phyloP scores from a whole-genome alignment of 2,888 invertebrate genomes.

The Sinentomon sp. region DNA sequence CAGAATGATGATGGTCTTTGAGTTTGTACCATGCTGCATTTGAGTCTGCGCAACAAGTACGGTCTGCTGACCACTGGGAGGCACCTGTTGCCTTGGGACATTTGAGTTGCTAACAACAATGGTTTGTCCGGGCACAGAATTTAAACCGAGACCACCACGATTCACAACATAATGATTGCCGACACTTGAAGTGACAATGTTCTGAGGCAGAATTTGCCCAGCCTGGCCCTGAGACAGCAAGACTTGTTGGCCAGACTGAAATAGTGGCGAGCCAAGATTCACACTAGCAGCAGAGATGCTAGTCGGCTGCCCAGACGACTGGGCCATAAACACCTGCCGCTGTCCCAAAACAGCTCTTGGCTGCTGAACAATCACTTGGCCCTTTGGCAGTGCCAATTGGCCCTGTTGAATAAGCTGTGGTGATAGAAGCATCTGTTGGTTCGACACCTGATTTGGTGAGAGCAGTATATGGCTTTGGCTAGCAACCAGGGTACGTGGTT shows the following conservation, averaged over 20 bases:
- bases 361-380: conserved; percentile 21
- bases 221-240: conserved; percentile 20
- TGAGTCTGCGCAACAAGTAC: conserved; percentile 35
- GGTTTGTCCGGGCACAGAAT: conserved; percentile 24
- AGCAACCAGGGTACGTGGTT: too few relatives aligned
- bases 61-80: conserved; percentile 34
- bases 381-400: conserved; percentile 18
- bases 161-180: conserved; percentile 9
- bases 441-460: too few relatives aligned
- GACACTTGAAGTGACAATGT: conserved; percentile 3
- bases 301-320: conserved; percentile 2
- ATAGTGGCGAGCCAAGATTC: conserved; percentile 5
- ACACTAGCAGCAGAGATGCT: too few relatives aligned
- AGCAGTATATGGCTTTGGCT: too few relatives aligned
- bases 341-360: conserved; percentile 15
- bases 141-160: conserved; percentile 5
- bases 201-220: conserved; percentile 11
- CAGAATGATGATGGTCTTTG: conserved; percentile 39
- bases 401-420: conserved; percentile 20
- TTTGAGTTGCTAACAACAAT: too few relatives aligned
- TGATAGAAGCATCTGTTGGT: conserved; percentile 18
- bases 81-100: too few relatives aligned
- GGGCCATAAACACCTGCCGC: conserved; percentile 7
- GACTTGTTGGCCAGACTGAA: conserved; percentile 17
- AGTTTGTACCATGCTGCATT: conserved; percentile 32